Evolutionary conservation across 2,888 invertebrate genomes (phyloP).

Genomic region (Gonocerus acuteangulatus): DNA sequence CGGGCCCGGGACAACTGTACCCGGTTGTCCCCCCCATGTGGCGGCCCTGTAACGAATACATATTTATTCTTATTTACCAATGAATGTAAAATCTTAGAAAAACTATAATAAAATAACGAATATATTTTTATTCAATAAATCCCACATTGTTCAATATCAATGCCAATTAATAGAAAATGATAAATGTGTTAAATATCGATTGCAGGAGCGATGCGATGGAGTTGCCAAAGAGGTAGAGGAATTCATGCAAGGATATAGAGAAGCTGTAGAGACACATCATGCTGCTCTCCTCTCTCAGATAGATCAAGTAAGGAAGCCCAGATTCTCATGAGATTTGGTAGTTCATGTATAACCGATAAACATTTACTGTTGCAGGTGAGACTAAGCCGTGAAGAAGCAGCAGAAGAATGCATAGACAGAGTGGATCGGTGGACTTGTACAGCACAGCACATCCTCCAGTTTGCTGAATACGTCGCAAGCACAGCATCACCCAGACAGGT

Average conservation of each 20-base stretch:
- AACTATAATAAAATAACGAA: too few species aligned
- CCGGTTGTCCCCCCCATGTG: too few species aligned
- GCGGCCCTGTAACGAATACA: too few species aligned
- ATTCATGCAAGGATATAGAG: constrained; percentile 58
- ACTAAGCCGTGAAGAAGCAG: too few species aligned
- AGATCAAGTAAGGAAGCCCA: constrained; percentile 28
- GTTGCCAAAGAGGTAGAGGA: constrained; percentile 57
- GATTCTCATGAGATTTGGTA: not conserved
- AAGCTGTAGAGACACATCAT: constrained; percentile 56
- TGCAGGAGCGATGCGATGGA: constrained; percentile 42
- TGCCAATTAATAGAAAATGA: too few species aligned
- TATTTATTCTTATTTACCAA: too few species aligned
- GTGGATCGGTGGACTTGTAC: not conserved
- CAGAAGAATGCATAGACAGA: not conserved
- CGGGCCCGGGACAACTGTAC: too few species aligned
- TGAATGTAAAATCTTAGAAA: too few species aligned
- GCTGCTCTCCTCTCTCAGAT: constrained; percentile 49
- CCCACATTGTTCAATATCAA: too few species aligned
- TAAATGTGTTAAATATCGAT: too few species aligned
- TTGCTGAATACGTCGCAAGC: not conserved
- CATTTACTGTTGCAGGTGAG: not conserved
- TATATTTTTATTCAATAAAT: too few species aligned
- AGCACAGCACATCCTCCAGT: not conserved
- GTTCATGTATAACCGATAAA: not conserved
- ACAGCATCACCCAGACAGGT: not conserved